Evolutionary conservation across 2,113 vertebrate genomes (phyloP).

Genomic region (Rhegmatorhina hoffmannsi): DNA sequence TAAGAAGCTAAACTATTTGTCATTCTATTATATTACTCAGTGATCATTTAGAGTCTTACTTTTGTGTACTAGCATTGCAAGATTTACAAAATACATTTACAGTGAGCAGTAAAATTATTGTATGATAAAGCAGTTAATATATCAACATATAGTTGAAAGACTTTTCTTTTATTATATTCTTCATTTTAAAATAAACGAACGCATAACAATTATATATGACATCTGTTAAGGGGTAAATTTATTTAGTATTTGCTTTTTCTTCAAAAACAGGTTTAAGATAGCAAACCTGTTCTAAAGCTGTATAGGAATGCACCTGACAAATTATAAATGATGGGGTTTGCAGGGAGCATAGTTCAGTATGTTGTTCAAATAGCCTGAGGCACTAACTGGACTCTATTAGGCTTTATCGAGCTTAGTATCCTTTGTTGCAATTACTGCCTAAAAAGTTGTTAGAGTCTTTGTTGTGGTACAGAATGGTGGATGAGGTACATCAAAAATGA

Average conservation of each 20-base stretch:
- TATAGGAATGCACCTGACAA: background rate
- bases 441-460: background rate
- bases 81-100: background rate
- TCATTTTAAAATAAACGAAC: background rate
- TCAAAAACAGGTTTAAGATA: background rate
- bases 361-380: background rate
- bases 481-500: rapidly evolving
- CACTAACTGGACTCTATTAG: background rate
- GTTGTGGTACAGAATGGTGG: background rate
- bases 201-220: background rate
- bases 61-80: background rate
- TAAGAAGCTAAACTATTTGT: background rate
- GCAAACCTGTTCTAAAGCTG: background rate
- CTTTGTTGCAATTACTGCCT: background rate
- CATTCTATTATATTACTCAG: background rate
- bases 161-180: background rate
- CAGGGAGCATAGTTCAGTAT: background rate
- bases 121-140: background rate
- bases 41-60: background rate
- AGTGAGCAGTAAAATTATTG: background rate
- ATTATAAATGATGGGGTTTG: background rate
- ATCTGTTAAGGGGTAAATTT: background rate
- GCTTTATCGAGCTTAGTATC: background rate
- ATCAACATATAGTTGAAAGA: background rate
- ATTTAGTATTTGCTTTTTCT: background rate